Evolutionary conservation across 2,113 vertebrate genomes (phyloP), one percentile per base, ranked within the genome.

Genomic region (Pao palembangensis): DNA sequence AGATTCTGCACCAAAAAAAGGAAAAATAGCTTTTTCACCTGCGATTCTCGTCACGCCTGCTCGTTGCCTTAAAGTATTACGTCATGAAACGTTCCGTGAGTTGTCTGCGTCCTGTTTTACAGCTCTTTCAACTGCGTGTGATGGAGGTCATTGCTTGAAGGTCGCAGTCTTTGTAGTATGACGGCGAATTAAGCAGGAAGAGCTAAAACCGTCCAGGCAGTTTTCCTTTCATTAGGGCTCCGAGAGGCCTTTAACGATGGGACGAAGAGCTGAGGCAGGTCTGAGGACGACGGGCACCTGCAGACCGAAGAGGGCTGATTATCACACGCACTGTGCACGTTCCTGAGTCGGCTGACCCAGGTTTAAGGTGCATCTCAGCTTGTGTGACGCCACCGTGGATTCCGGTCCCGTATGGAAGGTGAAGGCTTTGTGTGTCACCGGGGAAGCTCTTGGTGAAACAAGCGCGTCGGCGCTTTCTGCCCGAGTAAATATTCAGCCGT

Each of bases 401-500:
- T 38, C 8, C 54, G 57, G 51, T 67, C 55, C 64, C 21, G 21
- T 23, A 34, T 74, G 72, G 57, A 62, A 63, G 38, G 18, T 43
- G 51, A 12, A 52, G 61, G 61, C 55, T 50, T 17, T 20, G 61
- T 2, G 11, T 61, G 68, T 75, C 72, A 64, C 69, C 69, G 18
- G 66, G 65, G 75, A 53, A 64, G 49, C 58, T 6, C 49, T 23
- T 42, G 46, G 48, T 28, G 43, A 18, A 16, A 55, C 52, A 31
- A 57, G 43, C 34, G 0, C 13, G 18, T 59, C 5, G 8, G 10
- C 55, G 51, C 50, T 54, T 71, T 75, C 41, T 73, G 71, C 61
- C 38, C 54, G 43, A 64, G 62, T 72, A 70, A 58, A 71, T 73
- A 83, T 79, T 73, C 53, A 73, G 50, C 53, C 59, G 64, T 23